Base-by-base conservation (phyloP, 2,888 invertebrate species). In the Notocelia uddmanniana region DNA sequence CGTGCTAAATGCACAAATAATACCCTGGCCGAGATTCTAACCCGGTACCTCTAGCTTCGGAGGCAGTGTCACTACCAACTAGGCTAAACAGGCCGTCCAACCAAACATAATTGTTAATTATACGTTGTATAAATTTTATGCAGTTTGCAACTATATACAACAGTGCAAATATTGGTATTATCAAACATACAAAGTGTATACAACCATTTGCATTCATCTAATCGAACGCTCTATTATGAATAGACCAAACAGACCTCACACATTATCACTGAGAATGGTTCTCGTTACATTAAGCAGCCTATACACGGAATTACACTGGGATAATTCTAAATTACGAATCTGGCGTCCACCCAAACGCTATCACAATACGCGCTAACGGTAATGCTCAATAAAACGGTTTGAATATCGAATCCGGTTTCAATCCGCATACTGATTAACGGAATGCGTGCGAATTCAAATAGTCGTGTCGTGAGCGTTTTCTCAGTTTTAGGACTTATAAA, bases 361-460 rank as follows among this genome's bases (percentile, higher is more conserved):
- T 63, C 55, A 57, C 69, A 66, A 70, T 69, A 69, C 26, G 64
- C 52, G 52, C 60, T 70, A 64, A 58, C n/a, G 52, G 37, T 70
- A 70, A 64, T 70, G 70, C 52, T 58, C 64, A 66, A 52, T 70
- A 70, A 70, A 70, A 70, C 48, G 64, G 19, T 69, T 48, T 18
- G 31, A 45, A 31, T 69, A 41, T 48, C 55, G 54, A 62, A 60
- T 23, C 41, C 23, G 2, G 37, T 63, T 69, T 62, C 69, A 60
- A 63, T 63, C 62, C 48, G 62, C 62, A 37, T 62, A 23, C 62
- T 55, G 55, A 62, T 62, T 41, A 59, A 15, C 19, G 13, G 13
- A 19, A 34, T 41, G 18, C n/a, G 18, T 59, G 23, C 23, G 60
- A 18, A 26, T 21, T 21, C n/a, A 2, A 41, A n/a, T 10, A 21